Evolutionary conservation across 2,113 vertebrate species (phyloP), one percentile per base, ranked within the genome.

Genomic region (Chionis minor): DNA sequence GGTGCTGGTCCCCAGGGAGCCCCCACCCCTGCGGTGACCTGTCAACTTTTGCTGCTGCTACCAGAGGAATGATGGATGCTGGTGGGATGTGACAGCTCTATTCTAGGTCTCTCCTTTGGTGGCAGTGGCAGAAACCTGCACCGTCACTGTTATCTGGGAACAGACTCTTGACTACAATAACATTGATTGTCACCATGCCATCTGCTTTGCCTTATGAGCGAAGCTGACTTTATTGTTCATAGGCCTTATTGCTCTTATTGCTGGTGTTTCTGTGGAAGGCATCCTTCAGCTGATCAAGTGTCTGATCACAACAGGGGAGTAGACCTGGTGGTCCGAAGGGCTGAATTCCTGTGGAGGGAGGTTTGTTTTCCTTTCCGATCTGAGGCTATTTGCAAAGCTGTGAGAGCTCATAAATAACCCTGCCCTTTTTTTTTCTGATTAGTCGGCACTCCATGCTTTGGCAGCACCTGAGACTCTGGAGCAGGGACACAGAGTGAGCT

Each of bases 11-110:
- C 19, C 23, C 12, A 15, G 16, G 35, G 16, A 2, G 0, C 55
- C 45, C 24, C 15, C 30, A 47, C 5, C 33, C 7, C 51, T 11
- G 0, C 26, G 47, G 52, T 72, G 91, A 20, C 10, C 11, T 26
- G 24, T 4, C 42, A 16, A 4, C n/a, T 65, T 82, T 55, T 30
- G 6, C 12, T 84, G 40, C 54, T 84, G 18, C 52, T 71, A 6
- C 38, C 17, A 33, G n/a, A 52, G 33, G 33, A 85, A 8, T 0
- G 2, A 2, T 33, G 18, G 33, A 8, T 1, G 0, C 13, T 30
- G 1, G 2, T 24, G 20, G 44, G 12, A 90, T 33, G 27, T n/a
- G 47, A 40, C 24, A 69, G 10, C 19, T 80, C 15, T 63, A 0
- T 67, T 85, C 65, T 59, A 23, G 61, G 17, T 52, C 66, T 72